Percentiles rank a stretch among this genome's conserved stretches.
phyloP scores from a whole-genome alignment of 2,797 vertebrate genomes.

The Thamnophis elegans region DNA sequence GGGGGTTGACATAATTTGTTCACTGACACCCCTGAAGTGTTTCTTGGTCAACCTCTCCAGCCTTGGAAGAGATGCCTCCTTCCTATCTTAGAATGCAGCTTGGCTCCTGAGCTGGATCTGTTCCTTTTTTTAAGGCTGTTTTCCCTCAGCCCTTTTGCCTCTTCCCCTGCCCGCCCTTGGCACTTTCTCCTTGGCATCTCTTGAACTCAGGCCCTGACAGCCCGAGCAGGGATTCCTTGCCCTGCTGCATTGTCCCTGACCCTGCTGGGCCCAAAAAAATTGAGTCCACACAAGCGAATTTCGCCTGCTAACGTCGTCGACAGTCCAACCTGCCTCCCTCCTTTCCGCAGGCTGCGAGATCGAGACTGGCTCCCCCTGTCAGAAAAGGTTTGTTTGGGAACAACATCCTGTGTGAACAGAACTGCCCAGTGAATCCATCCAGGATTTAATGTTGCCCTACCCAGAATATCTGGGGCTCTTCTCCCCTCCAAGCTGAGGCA shows the following conservation, averaged over 20 bases:
- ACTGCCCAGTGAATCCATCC: background rate
- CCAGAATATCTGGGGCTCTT: background rate
- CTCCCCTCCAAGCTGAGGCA: too few species aligned
- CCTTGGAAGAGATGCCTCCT: background rate
- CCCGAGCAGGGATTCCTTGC: background rate
- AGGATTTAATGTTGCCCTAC: background rate
- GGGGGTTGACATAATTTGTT: too few species aligned
- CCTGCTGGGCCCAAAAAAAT: background rate
- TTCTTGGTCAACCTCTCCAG: too few species aligned
- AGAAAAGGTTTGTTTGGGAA: background rate
- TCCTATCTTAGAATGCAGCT: background rate
- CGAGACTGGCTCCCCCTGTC: accelerated
- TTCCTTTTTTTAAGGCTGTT: background rate
- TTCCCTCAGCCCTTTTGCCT: background rate
- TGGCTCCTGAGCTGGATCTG: background rate
- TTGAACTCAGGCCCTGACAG: background rate
- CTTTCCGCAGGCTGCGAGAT: background rate
- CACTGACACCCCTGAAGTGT: too few species aligned
- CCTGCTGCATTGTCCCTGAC: background rate
- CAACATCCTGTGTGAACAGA: background rate
- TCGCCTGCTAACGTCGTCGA: background rate
- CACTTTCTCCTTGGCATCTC: background rate
- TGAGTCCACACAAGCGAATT: background rate
- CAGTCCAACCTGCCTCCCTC: background rate
- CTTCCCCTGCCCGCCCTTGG: background rate